Base-by-base conservation (phyloP, 2,113 vertebrate species). In the Scomber scombrus region DNA sequence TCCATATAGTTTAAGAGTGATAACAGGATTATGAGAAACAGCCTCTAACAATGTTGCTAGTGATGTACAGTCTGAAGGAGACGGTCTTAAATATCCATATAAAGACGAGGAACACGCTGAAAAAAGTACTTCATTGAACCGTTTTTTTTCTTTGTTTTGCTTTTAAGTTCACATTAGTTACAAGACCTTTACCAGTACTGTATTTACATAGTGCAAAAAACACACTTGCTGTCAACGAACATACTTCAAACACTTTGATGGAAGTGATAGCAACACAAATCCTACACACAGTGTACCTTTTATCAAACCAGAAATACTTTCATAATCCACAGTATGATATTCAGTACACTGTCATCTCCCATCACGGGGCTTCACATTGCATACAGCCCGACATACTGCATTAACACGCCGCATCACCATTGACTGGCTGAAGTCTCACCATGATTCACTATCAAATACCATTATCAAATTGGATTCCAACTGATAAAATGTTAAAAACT, bases 121-220 rank as follows among this genome's bases (percentile, higher is more conserved):
- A 90, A 88, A 26, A 92, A 90, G 74, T 81, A 91, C 95, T 96
- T 96, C 94, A 95, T 94, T 95, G 89, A 96, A 95, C 95, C 82
- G 89, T 91, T 94, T 78, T 80, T 85, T 75, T 15, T 80, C n/a
- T 34, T 49, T 71, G 40, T 52, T 43, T 63, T 75, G 55, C 16
- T 70, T 80, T 75, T 73, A 78, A 81, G 86, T 89, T 94, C 95
- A 97, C 96, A 98, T 97, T 97, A 95, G 94, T 96, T 95, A 97
- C 95, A 94, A 95, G 95, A 96, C 94, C 94, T 82, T 87, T 81
- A 93, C 94, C 95, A 95, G 93, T 96, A 88, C 78, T 85, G 80
- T 92, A 97, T 97, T 95, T 97, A 97, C 96, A 97, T 96, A 97
- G 97, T 97, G 96, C 96, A 97, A 98, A 97, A 94, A 94, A 96